These are phyloP conservation scores for Pseudorhiza aurosa DNA, from an alignment of 30 jellyfish, hydroid and myxozoan genomes.

Conservation along the genomic window DNA sequence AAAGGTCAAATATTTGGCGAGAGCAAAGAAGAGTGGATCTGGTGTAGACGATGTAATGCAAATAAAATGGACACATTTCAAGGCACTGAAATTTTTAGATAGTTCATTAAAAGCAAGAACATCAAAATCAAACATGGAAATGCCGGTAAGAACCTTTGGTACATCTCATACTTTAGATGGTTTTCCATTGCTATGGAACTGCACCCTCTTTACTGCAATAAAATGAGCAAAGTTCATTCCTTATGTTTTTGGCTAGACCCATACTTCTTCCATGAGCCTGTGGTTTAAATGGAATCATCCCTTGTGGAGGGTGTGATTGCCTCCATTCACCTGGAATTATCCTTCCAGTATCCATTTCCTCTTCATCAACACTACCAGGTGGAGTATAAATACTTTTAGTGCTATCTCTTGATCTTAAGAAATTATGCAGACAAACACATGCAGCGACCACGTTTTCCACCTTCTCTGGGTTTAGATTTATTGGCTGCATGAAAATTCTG, in stretches of 20 bases:
- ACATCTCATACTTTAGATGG: neutral
- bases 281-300: neutral
- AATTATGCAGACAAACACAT: neutral
- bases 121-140: neutral
- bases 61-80: neutral
- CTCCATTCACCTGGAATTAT: slow-evolving; percentile 2
- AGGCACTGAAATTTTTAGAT: neutral
- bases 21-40: neutral
- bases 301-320: slow-evolving; percentile 5
- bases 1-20: neutral
- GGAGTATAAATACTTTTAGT: neutral
- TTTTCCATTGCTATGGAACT: slow-evolving; percentile 1
- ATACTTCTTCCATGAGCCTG: slow-evolving; percentile 8
- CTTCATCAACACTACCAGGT: slow-evolving; percentile 18
- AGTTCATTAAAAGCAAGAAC: neutral
- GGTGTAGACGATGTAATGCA: neutral
- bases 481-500: slow-evolving; percentile 7
- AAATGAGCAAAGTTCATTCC: neutral
- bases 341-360: neutral
- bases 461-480: slow-evolving; percentile 24
- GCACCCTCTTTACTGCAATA: slow-evolving; percentile 4
- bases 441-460: neutral
- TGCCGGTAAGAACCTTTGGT: neutral
- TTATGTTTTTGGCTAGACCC: neutral
- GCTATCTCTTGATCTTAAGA: neutral